These are phyloP conservation scores for Spilarctia lutea DNA, from an alignment of 2,888 invertebrate species.

Conservation along the genomic window DNA sequence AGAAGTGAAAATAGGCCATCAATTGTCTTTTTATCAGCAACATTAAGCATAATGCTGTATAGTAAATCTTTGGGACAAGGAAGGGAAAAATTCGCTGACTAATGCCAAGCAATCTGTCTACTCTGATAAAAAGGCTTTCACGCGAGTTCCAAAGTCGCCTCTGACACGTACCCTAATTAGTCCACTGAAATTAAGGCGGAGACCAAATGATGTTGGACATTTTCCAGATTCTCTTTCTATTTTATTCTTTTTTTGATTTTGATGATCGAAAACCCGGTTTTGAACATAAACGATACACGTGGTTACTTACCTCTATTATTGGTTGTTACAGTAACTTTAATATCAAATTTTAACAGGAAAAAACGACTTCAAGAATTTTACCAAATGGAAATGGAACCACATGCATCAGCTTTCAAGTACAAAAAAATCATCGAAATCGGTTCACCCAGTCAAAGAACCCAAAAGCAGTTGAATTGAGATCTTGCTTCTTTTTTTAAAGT, in stretches of 20 bases:
- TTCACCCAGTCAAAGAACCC: no score
- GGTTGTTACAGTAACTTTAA: no score
- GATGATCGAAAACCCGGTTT: neutral
- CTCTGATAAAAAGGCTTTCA: slow-evolving; percentile 63
- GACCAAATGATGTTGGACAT: slow-evolving; percentile 17
- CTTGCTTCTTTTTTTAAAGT: no score
- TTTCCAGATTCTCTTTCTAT: slow-evolving; percentile 13
- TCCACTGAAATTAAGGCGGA: slow-evolving; percentile 37
- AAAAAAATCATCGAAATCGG: no score
- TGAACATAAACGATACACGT: neutral
- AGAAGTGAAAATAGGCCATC: slow-evolving; percentile 52
- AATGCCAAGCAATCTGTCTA: slow-evolving; percentile 74
- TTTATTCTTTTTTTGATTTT: neutral
- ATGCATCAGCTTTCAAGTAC: no score
- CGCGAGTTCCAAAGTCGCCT: slow-evolving; percentile 39
- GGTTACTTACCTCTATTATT: no score
- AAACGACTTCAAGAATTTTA: no score
- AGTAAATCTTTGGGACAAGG: slow-evolving; percentile 59
- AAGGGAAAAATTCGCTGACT: slow-evolving; percentile 70
- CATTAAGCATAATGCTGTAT: slow-evolving; percentile 64
- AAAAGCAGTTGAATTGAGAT: no score
- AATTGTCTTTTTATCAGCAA: slow-evolving; percentile 66
- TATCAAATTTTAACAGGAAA: no score
- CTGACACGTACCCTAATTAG: slow-evolving; percentile 53
- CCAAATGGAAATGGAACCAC: no score